Conservation (phyloP, 2,888 invertebrate genomes). For the Thera obeliscata region DNA sequence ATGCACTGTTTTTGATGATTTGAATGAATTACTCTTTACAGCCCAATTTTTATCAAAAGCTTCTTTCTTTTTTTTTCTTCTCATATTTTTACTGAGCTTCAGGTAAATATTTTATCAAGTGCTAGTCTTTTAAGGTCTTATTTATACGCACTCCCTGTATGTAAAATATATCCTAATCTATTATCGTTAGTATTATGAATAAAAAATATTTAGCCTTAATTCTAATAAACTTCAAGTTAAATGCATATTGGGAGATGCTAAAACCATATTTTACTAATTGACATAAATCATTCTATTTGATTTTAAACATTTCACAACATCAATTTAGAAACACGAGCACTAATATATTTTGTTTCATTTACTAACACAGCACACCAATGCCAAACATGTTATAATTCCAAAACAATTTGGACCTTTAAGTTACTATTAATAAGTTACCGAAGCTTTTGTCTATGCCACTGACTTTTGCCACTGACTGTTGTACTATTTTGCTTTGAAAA, state of each 20-base stretch:
- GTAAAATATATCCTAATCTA: slow-evolving; percentile 3
- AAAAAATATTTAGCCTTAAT: slow-evolving; percentile 10
- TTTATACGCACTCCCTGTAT: slow-evolving; percentile 19
- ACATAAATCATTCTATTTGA: slow-evolving; percentile 30
- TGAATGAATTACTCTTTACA: slow-evolving; percentile 54
- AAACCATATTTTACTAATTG: slow-evolving; percentile 21
- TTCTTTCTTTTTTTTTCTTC: background rate
- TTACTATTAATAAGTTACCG: slow-evolving; percentile 9
- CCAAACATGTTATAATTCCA: background rate
- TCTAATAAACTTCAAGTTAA: slow-evolving; percentile 1
- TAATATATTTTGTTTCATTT: slow-evolving; percentile 5
- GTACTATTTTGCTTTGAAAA: background rate
- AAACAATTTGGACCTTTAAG: slow-evolving; percentile 1
- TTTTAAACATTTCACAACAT: slow-evolving; percentile 23
- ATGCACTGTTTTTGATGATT: slow-evolving; percentile 41
- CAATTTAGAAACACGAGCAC: slow-evolving; percentile 43
- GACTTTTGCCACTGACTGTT: slow-evolving; percentile 5
- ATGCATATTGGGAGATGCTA: slow-evolving; percentile 1
- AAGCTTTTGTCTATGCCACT: slow-evolving; percentile 4
- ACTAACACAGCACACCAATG: background rate
- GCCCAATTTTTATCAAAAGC: slow-evolving; percentile 43
- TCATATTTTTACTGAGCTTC: background rate
- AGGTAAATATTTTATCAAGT: background rate
- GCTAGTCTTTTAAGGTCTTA: slow-evolving; percentile 9
- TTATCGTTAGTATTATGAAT: background rate